Base-by-base conservation (phyloP, 2,113 vertebrate genomes). In the Dasyprocta punctata region DNA sequence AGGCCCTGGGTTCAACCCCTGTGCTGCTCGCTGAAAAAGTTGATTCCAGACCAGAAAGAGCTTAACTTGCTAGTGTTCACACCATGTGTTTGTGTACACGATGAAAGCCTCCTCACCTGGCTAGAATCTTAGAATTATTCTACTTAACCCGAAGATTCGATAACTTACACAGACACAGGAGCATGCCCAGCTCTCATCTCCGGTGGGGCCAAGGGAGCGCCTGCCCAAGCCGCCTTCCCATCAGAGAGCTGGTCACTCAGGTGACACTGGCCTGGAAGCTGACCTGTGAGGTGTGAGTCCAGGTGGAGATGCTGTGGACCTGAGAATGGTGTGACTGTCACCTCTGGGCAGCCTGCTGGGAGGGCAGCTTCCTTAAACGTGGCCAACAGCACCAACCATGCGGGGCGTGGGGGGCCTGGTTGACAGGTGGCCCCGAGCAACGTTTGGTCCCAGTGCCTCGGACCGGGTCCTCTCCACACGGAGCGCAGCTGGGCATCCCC, bases 51-150 rank as follows among this genome's bases (percentile, higher is more conserved):
- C 28, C 26, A 56, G 58, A 82, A 90, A 61, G 71, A 33, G 69
- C 26, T 41, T 20, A n/a, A 33, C 52, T 52, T 61, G 36, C 63
- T 38, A 0, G 6, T 83, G 11, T 52, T 67, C 30, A 1, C 14
- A 22, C 49, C 47, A 4, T 1, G 14, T 26, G 11, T n/a, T 58
- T 33, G 19, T 56, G 13, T 9, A 0, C 2, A 0, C 33, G 5
- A 4, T 16, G 38, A 3, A 41, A 12, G 9, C 28, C 54, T 81
- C 20, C 67, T 41, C 38, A 2, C 52, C 0, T 30, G 49, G 47
- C 36, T 17, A 5, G 26, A 11, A 28, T 38, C 73, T n/a, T 44
- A 26, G 10, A 7, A 1, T 58, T 65, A 5, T 41, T 63, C 47
- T 78, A 14, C 49, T 80, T 36, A 49, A 7, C 38, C 3, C 65